These are phyloP conservation scores for Halichoeres trimaculatus DNA, from an alignment of 2,113 vertebrate species.

Conservation along the genomic window DNA sequence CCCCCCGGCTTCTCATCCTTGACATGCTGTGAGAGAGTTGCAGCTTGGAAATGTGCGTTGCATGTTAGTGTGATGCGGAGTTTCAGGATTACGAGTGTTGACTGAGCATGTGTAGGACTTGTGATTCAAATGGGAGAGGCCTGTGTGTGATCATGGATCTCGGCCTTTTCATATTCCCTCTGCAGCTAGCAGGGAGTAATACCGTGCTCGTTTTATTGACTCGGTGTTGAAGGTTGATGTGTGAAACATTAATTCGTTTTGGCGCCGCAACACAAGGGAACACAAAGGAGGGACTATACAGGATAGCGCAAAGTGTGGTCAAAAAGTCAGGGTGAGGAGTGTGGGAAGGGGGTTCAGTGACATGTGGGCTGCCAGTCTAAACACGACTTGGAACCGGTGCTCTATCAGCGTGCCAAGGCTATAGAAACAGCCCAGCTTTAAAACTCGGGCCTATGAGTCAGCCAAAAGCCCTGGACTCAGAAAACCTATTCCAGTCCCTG, in stretches of 20 bases:
- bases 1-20: conserved; percentile 48
- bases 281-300: conserved; percentile 54
- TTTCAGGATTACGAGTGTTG: conserved; percentile 32
- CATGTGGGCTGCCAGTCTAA: conserved; percentile 68
- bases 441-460: conserved; percentile 71
- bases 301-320: conserved; percentile 51
- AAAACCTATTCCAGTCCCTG: conserved; percentile 78
- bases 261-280: conserved; percentile 19
- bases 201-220: conserved; percentile 29
- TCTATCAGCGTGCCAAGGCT: conserved; percentile 64
- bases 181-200: conserved; percentile 8
- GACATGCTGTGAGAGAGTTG: conserved; percentile 61
- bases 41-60: conserved; percentile 35
- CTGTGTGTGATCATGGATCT: conserved; percentile 22
- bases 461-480: conserved; percentile 77
- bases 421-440: conserved; percentile 62
- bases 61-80: conserved; percentile 13
- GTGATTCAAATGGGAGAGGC: conserved; percentile 2
- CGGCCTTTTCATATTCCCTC: conserved; percentile 10
- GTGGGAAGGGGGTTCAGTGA: conserved; percentile 65
- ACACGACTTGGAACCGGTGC: conserved; percentile 68
- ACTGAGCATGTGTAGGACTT: conserved; percentile 19
- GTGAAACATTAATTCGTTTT: conserved; percentile 38
- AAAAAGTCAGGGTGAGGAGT: conserved; percentile 45
- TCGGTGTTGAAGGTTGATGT: conserved; percentile 18